These are phyloP conservation scores for Eilema caniola DNA, from an alignment of 2,888 invertebrate species.

Conservation along the genomic window DNA sequence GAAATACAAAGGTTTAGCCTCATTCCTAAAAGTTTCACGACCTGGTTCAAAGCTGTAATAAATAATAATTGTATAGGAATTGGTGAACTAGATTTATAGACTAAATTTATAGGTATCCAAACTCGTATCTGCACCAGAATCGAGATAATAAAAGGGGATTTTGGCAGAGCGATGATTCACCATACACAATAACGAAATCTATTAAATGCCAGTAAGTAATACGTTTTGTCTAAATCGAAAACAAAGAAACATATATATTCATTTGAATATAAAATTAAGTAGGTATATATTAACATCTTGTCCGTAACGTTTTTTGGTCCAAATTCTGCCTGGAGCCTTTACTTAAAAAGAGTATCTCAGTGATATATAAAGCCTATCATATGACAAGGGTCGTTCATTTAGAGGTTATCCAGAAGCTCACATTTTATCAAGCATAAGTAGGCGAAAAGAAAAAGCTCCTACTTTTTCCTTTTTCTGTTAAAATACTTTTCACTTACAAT, in stretches of 20 bases:
- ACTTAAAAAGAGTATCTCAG: not conserved
- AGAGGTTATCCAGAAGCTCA: not conserved
- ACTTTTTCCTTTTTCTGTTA: too few species aligned
- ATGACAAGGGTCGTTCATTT: slow-evolving; percentile 12
- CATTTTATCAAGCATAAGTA: slow-evolving; percentile 3
- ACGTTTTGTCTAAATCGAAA: slow-evolving; percentile 42
- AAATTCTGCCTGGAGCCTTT: not conserved
- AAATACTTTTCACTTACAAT: slow-evolving; percentile 25
- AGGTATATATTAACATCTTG: slow-evolving; percentile 19
- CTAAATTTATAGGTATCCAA: slow-evolving; percentile 30
- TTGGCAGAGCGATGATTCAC: slow-evolving; percentile 32
- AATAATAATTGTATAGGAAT: slow-evolving; percentile 47
- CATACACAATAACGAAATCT: slow-evolving; percentile 44
- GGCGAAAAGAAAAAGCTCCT: not conserved
- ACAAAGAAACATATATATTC: slow-evolving; percentile 37
- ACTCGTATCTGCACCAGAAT: slow-evolving; percentile 22
- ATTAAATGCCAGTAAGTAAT: slow-evolving; percentile 49
- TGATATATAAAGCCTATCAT: slow-evolving; percentile 9
- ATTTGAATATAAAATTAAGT: slow-evolving; percentile 21
- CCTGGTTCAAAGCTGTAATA: slow-evolving; percentile 23
- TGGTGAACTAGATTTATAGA: slow-evolving; percentile 39
- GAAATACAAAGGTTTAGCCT: slow-evolving; percentile 28
- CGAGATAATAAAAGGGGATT: slow-evolving; percentile 39
- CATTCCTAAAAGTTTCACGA: slow-evolving; percentile 30
- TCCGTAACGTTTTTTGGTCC: not conserved